Evolutionary conservation across 2,888 invertebrate genomes (phyloP).

Genomic region (Mayetiola destructor): DNA sequence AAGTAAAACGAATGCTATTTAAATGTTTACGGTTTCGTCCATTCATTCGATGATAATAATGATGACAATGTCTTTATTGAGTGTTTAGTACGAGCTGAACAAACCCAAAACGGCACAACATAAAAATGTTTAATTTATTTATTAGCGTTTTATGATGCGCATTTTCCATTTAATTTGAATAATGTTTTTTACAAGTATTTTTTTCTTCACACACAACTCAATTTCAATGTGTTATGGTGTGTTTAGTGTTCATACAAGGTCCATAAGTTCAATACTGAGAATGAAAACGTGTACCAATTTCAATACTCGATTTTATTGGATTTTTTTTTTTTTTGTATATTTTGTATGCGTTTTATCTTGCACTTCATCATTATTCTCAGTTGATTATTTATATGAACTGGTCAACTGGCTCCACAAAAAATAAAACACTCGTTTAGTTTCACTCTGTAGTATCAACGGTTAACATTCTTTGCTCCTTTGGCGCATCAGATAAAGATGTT

Average conservation of each 20-base stretch:
- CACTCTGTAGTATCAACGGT: too few species aligned
- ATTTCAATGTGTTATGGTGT: too few species aligned
- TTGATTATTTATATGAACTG: background rate
- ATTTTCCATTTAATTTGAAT: constrained; percentile 10
- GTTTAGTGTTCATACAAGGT: too few species aligned
- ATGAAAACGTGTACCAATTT: too few species aligned
- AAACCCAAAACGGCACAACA: background rate
- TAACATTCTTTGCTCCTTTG: too few species aligned
- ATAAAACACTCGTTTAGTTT: too few species aligned
- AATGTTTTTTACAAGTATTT: constrained; percentile 12
- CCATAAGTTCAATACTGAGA: too few species aligned
- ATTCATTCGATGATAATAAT: constrained; percentile 1
- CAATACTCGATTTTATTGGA: too few species aligned
- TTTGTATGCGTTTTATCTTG: background rate
- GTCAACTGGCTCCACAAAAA: background rate
- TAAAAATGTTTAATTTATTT: constrained; percentile 10
- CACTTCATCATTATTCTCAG: constrained; percentile 8
- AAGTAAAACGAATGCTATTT: background rate
- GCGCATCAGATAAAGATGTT: too few species aligned
- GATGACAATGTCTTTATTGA: constrained; percentile 12
- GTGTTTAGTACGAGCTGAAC: constrained; percentile 4
- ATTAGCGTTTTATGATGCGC: constrained; percentile 11
- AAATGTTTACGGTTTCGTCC: constrained; percentile 5
- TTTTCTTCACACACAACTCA: background rate
- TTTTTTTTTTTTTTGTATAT: background rate